Evolutionary conservation across 2,113 vertebrate genomes (phyloP).

Genomic region (Gymnogyps californianus): DNA sequence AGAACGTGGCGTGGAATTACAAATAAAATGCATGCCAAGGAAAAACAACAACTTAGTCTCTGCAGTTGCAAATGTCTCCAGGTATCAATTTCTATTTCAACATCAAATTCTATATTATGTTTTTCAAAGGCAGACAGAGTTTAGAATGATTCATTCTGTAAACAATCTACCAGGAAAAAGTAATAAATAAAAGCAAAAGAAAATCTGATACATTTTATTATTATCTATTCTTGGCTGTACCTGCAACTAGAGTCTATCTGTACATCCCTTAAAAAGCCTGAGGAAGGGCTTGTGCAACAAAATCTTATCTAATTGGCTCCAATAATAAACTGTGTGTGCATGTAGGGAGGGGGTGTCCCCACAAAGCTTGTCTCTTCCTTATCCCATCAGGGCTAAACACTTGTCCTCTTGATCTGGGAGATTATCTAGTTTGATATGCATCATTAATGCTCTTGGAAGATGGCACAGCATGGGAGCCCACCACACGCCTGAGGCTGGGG

Average conservation of each 20-base stretch:
- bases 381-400: not conserved
- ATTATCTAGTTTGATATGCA: fast-evolving
- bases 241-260: not conserved
- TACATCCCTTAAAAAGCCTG: not conserved
- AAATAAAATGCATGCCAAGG: not conserved
- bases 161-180: not conserved
- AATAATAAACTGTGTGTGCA: not conserved
- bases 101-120: not conserved
- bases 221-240: not conserved
- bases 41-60: not conserved
- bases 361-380: not conserved
- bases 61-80: not conserved
- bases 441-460: fast-evolving
- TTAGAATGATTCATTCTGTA: not conserved
- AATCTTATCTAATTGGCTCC: not conserved
- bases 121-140: not conserved
- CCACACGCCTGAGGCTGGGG: fast-evolving
- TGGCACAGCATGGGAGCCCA: fast-evolving
- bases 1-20: fast-evolving
- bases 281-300: not conserved
- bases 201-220: not conserved
- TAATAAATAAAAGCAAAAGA: not conserved
- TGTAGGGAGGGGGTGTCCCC: not conserved
- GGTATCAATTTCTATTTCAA: not conserved
- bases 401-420: not conserved